Evolutionary conservation across 2,888 invertebrate species (phyloP), one percentile per base, ranked within the genome.

Genomic region (Orthosia cruda): DNA sequence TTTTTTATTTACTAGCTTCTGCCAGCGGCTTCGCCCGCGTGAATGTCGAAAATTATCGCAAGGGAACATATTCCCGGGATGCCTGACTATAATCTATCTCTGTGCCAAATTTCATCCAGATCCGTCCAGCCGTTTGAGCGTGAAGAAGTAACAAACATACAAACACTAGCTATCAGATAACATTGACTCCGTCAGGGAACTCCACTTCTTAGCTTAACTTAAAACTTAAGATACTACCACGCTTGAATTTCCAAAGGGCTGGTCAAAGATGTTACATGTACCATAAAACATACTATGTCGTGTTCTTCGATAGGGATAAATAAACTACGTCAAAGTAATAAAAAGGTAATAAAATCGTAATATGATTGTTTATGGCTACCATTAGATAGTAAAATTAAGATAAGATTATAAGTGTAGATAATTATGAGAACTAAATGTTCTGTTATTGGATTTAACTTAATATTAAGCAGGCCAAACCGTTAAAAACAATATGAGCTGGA

Each of bases 311-410:
- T n/a, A 63, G n/a, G 12, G 16, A 26, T 50, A 66, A 12, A 66
- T 57, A 45, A 59, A 64, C 65, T 15, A 20, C 11, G 62, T 11
- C 16, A n/a, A 64, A 18, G 32, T 16, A 55, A 67, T 66, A 74
- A 64, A 78, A 9, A 3, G 45, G 50, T 45, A 58, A 67, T 66
- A 74, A 64, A 78, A 61, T 50, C 61, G 23, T 71, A 58, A 52
- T 58, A 64, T 52, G 45, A 79, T 73, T 68, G 54, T 78, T 79
- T 78, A 77, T 66, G 54, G 50, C 54, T 45, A 61, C 59, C 26
- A 74, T 74, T 50, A 78, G 12, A 49, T 58, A 59, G 50, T 64
- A 59, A 73, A 78, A 47, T 78, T 58, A n/a, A 64, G 78, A 78
- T 68, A 78, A 62, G 57, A 49, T 63, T 18, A 73, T 50, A 50